Evolutionary conservation across 2,888 invertebrate genomes (phyloP).

Genomic region (Eupsilia transversa): DNA sequence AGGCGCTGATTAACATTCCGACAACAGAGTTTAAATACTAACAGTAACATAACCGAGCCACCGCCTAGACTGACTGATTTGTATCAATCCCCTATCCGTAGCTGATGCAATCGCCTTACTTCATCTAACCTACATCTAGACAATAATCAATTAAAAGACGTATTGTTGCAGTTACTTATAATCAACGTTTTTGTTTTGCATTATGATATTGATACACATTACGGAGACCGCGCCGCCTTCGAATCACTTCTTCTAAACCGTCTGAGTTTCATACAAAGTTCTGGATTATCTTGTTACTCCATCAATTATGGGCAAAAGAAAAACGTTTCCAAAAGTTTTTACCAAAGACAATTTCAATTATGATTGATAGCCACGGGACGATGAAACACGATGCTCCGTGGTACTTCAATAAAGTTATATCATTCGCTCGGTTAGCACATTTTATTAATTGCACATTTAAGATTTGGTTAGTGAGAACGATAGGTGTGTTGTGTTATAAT

Average conservation of each 20-base stretch:
- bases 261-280: conserved; percentile 16
- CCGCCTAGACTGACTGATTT: conserved; percentile 44
- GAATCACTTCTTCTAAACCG: not conserved
- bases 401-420: conserved; percentile 65
- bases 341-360: conserved; percentile 26
- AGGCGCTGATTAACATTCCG: conserved; percentile 75
- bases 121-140: conserved; percentile 50
- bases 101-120: conserved; percentile 53
- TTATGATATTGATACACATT: conserved; percentile 27
- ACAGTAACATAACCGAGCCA: conserved; percentile 45
- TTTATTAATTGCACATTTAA: conserved; percentile 69
- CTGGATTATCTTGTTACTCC: conserved; percentile 22
- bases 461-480: conserved; percentile 66
- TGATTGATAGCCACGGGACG: conserved; percentile 29
- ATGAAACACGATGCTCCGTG: conserved; percentile 24
- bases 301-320: conserved; percentile 30
- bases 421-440: conserved; percentile 69
- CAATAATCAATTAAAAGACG: conserved; percentile 41
- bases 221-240: not conserved
- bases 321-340: conserved; percentile 24
- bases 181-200: conserved; percentile 43
- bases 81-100: conserved; percentile 37
- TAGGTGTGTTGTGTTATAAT: conserved; percentile 70
- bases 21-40: conserved; percentile 56
- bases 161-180: conserved; percentile 38